Conservation (phyloP, 2,113 vertebrate genomes). For the Ammospiza caudacuta region DNA sequence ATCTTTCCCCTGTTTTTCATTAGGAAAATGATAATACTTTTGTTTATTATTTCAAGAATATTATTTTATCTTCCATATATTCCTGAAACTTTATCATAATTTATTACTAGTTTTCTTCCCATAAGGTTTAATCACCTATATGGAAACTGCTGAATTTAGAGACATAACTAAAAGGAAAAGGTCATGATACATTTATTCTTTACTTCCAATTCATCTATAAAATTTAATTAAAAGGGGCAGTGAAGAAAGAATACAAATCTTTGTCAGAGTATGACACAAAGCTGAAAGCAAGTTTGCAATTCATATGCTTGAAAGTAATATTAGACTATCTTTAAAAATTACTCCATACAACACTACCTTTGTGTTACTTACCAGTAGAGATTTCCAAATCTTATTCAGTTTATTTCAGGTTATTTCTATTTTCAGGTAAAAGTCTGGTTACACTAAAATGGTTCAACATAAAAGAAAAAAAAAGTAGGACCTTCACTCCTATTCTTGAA, state of each 20-base stretch:
- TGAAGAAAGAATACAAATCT: neutral
- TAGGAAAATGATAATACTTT: neutral
- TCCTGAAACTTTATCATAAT: neutral
- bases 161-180: neutral
- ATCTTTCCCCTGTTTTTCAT: neutral
- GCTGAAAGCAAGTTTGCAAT: neutral
- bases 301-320: neutral
- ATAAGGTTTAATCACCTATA: neutral
- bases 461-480: neutral
- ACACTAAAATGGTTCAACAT: neutral
- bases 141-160: neutral
- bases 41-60: neutral
- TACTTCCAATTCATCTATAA: neutral
- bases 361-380: neutral
- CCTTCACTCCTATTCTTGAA: neutral
- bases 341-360: neutral
- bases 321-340: neutral
- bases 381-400: neutral
- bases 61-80: neutral
- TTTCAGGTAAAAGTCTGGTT: neutral
- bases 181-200: neutral
- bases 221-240: neutral
- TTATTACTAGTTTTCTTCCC: neutral
- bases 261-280: neutral
- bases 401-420: neutral